Evolutionary conservation across 2,797 vertebrate genomes (phyloP).

Genomic region (Acanthis flammea): DNA sequence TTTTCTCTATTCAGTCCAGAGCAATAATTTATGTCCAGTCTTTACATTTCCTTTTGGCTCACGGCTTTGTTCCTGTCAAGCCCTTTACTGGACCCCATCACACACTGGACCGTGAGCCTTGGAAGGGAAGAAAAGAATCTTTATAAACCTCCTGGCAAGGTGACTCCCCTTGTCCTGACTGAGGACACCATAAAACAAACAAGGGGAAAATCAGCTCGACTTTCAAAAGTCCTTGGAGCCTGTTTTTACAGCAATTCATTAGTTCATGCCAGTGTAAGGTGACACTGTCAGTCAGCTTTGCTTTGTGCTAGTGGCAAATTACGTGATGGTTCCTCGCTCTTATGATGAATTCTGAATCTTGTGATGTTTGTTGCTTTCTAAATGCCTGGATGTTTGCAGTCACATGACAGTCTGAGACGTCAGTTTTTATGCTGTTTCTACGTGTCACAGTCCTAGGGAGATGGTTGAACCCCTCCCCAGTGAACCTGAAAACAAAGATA

Average conservation of each 20-base stretch:
- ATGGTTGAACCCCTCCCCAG: background rate
- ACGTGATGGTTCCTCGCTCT: background rate
- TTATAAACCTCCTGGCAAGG: conserved; percentile 18
- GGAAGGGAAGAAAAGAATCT: background rate
- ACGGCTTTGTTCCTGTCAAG: background rate
- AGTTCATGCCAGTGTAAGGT: background rate
- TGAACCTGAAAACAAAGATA: background rate
- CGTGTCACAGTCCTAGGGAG: background rate
- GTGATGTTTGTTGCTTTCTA: conserved; percentile 15
- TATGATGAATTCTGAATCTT: background rate
- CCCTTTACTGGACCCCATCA: background rate
- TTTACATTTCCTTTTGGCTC: background rate
- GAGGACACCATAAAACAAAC: background rate
- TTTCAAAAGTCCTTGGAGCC: conserved; percentile 42
- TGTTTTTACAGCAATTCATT: background rate
- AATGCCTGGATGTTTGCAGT: background rate
- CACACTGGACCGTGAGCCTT: background rate
- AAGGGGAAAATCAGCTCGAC: conserved; percentile 22
- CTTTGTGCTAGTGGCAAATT: background rate
- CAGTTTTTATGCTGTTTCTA: background rate
- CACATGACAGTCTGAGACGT: background rate
- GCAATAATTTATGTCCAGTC: background rate
- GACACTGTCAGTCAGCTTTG: background rate
- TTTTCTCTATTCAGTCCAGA: background rate
- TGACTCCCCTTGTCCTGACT: background rate